Evolutionary conservation across 2,797 vertebrate species (phyloP).

Genomic region (Xerus rutilus): DNA sequence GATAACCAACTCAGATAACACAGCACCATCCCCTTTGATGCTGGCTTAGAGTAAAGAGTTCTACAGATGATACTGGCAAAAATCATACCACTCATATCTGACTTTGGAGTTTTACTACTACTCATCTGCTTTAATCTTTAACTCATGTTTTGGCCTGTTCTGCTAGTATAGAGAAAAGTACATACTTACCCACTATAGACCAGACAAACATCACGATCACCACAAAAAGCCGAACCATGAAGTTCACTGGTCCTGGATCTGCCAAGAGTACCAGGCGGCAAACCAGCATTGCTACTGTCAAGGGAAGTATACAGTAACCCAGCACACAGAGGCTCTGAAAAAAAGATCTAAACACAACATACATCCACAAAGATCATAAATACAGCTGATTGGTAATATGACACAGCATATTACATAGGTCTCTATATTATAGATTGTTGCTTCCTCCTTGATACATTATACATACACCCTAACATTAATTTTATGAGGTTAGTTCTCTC

Average conservation of each 20-base stretch:
- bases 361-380: constrained; percentile 57
- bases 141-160: constrained; percentile 18
- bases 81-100: constrained; percentile 28
- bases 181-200: constrained; percentile 93
- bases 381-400: not conserved
- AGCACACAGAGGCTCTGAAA: constrained; percentile 98
- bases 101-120: not conserved
- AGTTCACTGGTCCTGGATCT: constrained; percentile 85
- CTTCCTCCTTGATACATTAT: not conserved
- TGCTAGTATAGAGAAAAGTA: constrained; percentile 4
- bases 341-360: constrained; percentile 91
- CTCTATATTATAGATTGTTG: not conserved
- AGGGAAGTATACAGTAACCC: constrained; percentile 97
- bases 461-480: not conserved
- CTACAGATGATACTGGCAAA: not conserved
- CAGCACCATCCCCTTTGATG: not conserved
- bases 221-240: constrained; percentile 92
- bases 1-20: constrained; percentile 32
- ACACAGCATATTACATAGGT: constrained; percentile 9
- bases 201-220: constrained; percentile 94
- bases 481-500: constrained; percentile 21
- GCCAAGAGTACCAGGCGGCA: constrained; percentile 94
- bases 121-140: constrained; percentile 31
- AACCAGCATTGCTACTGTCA: constrained; percentile 95
- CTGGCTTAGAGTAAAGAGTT: not conserved